Conservation (phyloP, 1,140 invertebrate genomes). For the Latrodectus geometricus region DNA sequence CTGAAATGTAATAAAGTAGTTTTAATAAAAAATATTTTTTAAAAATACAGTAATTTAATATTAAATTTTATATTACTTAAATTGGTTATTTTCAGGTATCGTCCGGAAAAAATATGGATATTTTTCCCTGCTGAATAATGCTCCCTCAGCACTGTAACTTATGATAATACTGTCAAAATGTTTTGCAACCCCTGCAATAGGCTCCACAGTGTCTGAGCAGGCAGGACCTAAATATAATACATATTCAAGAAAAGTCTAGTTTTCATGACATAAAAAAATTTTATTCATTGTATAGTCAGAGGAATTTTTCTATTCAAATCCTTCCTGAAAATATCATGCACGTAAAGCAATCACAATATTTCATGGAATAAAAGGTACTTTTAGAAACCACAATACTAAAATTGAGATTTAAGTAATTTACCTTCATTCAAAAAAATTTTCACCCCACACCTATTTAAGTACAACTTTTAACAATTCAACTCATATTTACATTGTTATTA, state of each 20-base stretch:
- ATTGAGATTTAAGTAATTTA: too few species aligned
- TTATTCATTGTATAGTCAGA: neutral
- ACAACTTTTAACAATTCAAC: too few species aligned
- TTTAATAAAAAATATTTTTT: too few species aligned
- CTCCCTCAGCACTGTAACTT: slow-evolving; percentile 85
- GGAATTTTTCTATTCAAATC: neutral
- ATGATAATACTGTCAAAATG: slow-evolving; percentile 82
- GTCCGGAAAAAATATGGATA: slow-evolving; percentile 88
- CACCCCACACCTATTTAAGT: too few species aligned
- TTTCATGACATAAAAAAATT: neutral
- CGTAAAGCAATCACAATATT: too few species aligned
- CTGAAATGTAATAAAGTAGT: slow-evolving; percentile 65
- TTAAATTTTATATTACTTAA: slow-evolving; percentile 71
- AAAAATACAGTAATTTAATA: neutral
- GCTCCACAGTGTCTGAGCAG: slow-evolving; percentile 86
- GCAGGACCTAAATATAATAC: slow-evolving; percentile 75
- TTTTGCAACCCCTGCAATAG: slow-evolving; percentile 82
- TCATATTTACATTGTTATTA: too few species aligned
- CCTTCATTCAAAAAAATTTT: too few species aligned
- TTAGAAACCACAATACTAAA: too few species aligned
- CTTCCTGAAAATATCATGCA: neutral
- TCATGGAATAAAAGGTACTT: too few species aligned
- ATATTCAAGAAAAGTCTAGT: neutral
- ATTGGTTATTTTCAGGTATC: slow-evolving; percentile 83
- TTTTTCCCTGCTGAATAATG: slow-evolving; percentile 75